Evolutionary conservation across 2,888 invertebrate genomes (phyloP), one percentile per base, ranked within the genome.

Genomic region (Cinara cedri): DNA sequence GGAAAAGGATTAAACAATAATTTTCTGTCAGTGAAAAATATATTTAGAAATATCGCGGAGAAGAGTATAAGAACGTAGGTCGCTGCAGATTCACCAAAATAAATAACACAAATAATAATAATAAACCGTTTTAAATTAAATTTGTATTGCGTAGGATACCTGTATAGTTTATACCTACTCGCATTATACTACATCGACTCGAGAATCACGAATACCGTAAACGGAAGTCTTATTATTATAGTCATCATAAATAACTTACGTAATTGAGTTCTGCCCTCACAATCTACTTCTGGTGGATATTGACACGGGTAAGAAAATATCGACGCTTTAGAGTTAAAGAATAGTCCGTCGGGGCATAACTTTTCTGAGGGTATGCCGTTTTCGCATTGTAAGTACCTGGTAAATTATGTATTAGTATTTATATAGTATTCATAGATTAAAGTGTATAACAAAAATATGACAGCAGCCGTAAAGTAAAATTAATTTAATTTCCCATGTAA

Each of bases 281-380:
- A 95, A 82, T 91, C 88, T 9, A 94, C 91, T 83, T 95, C 94
- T 81, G 91, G 91, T 71, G 95, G 95, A 86, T 95, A 95, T 83
- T 92, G 91, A 84, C 95, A 95, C 3, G 93, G 93, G 84, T 91
- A 93, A 21, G 89, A 89, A 81, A 89, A 90, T 83, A 89, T 87
- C 26, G 90, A 89, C 3, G 88, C 87, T 68, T 91, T 90, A 8
- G 92, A 90, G 84, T 94, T 93, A 87, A 91, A 95, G 0, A 92
- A 88, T 24, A 95, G 87, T 55, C 95, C 95, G 84, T 95, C 95
- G 0, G 94, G 92, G 82, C 95, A 95, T 4, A 90, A 85, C 84
- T 92, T 92, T 85, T 93, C 91, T 84, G 91, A 90, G 0, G 90
- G 87, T 6, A 91, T 89, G 21, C 94, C 94, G 83, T 95, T 90